Percentiles rank a stretch among this genome's conserved stretches.
phyloP scores from a whole-genome alignment of 2,888 invertebrate species.

The Tridacna crocea region DNA sequence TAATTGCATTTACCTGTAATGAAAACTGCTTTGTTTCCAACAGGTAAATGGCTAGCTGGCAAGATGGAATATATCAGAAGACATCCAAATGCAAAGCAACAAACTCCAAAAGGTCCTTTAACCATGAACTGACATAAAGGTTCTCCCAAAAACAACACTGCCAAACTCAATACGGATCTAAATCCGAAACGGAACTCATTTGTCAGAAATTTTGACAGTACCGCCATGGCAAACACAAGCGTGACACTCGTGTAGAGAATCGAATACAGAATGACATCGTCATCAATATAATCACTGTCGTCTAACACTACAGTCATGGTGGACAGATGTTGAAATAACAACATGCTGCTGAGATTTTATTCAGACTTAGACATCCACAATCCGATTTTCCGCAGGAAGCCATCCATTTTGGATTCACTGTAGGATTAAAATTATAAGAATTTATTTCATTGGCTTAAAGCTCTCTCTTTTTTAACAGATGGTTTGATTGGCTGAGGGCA shows the following conservation, averaged over 20 bases:
- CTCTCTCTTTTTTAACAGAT: not conserved
- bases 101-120: constrained; percentile 80
- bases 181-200: constrained; percentile 83
- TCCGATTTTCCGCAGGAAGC: constrained; percentile 54
- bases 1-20: constrained; percentile 76
- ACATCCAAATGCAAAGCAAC: constrained; percentile 79
- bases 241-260: constrained; percentile 81
- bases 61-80: constrained; percentile 80
- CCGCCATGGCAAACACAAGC: constrained; percentile 82
- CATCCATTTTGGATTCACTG: constrained; percentile 58
- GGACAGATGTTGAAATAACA: constrained; percentile 49
- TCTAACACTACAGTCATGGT: constrained; percentile 66
- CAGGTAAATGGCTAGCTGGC: constrained; percentile 81
- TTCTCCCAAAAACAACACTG: constrained; percentile 81
- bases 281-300: constrained; percentile 64
- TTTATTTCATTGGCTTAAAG: constrained; percentile 47
- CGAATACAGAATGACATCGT: constrained; percentile 82
- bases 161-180: constrained; percentile 79
- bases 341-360: constrained; percentile 41
- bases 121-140: constrained; percentile 82
- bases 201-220: constrained; percentile 82
- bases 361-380: constrained; percentile 10
- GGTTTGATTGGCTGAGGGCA: not conserved
- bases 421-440: constrained; percentile 22
- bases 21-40: constrained; percentile 79